These are phyloP conservation scores for Electrona antarctica DNA, from an alignment of 2,113 vertebrate genomes.

Conservation along the genomic window DNA sequence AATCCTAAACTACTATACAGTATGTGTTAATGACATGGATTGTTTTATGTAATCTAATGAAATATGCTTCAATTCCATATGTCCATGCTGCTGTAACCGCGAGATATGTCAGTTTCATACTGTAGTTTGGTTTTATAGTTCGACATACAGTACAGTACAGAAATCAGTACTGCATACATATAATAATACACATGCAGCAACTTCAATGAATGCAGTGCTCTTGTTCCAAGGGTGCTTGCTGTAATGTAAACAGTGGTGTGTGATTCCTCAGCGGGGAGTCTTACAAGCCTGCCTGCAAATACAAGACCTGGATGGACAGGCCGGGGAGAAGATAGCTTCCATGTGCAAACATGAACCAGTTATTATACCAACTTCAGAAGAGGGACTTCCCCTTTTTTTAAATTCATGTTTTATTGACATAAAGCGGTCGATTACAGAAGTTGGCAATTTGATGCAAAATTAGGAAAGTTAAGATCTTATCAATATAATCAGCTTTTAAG, in stretches of 20 bases:
- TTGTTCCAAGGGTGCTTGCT: not conserved
- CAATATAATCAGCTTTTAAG: conserved; percentile 24
- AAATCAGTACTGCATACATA: not conserved
- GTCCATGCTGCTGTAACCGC: too few species aligned
- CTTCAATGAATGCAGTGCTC: not conserved
- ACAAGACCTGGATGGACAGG: conserved; percentile 3
- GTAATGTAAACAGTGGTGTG: conserved; percentile 17
- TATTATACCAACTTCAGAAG: not conserved
- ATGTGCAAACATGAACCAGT: conserved; percentile 14
- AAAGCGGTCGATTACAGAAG: not conserved
- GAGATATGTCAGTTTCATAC: too few species aligned
- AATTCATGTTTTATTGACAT: not conserved
- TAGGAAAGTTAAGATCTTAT: conserved; percentile 6
- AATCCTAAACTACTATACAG: too few species aligned
- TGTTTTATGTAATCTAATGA: too few species aligned
- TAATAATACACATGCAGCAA: not conserved
- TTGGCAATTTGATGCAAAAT: conserved; percentile 5
- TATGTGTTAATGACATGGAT: too few species aligned
- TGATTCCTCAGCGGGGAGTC: not conserved
- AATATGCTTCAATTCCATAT: too few species aligned
- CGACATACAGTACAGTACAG: too few species aligned
- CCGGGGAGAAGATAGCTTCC: conserved; percentile 11
- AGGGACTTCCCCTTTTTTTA: not conserved
- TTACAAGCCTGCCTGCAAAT: not conserved
- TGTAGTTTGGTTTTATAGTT: too few species aligned